Evolutionary conservation across 2,797 vertebrate species (phyloP), one percentile per base, ranked within the genome.

Genomic region (Eleutherodactylus coqui): DNA sequence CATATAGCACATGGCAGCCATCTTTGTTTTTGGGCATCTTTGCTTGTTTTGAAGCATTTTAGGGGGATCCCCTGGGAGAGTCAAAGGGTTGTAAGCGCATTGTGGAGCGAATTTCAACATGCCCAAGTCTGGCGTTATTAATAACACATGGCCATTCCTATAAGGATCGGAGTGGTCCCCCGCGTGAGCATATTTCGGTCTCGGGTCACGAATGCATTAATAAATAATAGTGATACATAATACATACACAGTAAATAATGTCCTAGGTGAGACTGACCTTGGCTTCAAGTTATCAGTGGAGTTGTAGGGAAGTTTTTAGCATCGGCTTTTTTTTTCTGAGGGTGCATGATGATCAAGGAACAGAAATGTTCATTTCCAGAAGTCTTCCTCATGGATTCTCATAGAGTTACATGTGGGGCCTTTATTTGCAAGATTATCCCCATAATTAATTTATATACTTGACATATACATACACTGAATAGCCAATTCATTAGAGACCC

Each of bases 201-300:
- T n/a, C 21, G 43, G 38, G 38, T 72, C 69, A 43, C 27, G 21
- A n/a, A n/a, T 38, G 6, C 11, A 43, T 72, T 72, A 72, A 72
- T 72, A 72, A 72, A 72, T 43, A 11, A 72, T 72, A 72, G 43
- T 19, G 67, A 70, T 72, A 24, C 38, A 69, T 69, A 72, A 43
- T 72, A n/a, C 9, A n/a, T 72, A 43, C 3, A 43, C 69, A 24
- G 16, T 72, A 41, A 72, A 43, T 14, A 72, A 72, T 21, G 2
- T 38, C 7, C 69, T 11, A 11, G 21, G 17, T 3, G 38, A 72
- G 0, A 10, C 1, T 14, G 21, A 72, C 36, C 69, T 41, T 72
- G 38, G 11, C 38, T 9, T 41, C 36, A 24, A 2, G 16, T 38
- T 60, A 4, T 27, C 27, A 29, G 24, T 69, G 64, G 5, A 24